Evolutionary conservation across 2,888 invertebrate species (phyloP).

Genomic region (Fragum whitleyi): DNA sequence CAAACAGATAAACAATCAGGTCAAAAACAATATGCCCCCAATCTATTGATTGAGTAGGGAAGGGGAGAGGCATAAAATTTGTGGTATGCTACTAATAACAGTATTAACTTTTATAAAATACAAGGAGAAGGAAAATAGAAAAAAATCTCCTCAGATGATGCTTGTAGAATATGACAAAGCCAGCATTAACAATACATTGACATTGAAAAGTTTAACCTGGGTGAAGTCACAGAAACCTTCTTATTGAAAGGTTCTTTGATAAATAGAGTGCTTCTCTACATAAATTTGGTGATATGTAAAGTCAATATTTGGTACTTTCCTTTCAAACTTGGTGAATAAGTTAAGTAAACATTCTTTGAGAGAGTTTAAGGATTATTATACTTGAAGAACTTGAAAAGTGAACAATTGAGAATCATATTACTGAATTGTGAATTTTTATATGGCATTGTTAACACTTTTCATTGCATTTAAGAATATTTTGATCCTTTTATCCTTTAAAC

Average conservation of each 20-base stretch:
- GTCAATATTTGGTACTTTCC: slow-evolving; percentile 28
- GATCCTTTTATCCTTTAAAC: too few relatives aligned
- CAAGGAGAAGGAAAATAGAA: too few relatives aligned
- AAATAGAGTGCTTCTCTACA: neutral
- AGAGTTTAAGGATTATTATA: slow-evolving; percentile 14
- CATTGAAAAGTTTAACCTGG: neutral
- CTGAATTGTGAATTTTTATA: neutral
- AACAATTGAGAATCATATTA: slow-evolving; percentile 3
- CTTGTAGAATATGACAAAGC: neutral
- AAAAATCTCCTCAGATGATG: too few relatives aligned
- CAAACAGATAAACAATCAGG: too few relatives aligned
- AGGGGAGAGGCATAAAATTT: too few relatives aligned
- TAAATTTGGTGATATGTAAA: slow-evolving; percentile 10
- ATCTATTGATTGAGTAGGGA: too few relatives aligned
- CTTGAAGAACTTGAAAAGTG: slow-evolving; percentile 14
- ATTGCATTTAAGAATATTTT: too few relatives aligned
- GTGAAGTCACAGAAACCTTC: neutral
- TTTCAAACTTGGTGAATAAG: slow-evolving; percentile 26
- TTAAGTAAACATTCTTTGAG: slow-evolving; percentile 32
- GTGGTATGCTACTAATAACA: too few relatives aligned
- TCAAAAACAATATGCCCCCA: too few relatives aligned
- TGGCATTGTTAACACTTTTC: neutral
- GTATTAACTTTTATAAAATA: too few relatives aligned
- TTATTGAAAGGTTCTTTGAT: neutral
- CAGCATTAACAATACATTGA: neutral